Evolutionary conservation across 30 jellyfish, hydroid and myxozoan genomes (phyloP).

Genomic region (Phacellophora camtschatica): DNA sequence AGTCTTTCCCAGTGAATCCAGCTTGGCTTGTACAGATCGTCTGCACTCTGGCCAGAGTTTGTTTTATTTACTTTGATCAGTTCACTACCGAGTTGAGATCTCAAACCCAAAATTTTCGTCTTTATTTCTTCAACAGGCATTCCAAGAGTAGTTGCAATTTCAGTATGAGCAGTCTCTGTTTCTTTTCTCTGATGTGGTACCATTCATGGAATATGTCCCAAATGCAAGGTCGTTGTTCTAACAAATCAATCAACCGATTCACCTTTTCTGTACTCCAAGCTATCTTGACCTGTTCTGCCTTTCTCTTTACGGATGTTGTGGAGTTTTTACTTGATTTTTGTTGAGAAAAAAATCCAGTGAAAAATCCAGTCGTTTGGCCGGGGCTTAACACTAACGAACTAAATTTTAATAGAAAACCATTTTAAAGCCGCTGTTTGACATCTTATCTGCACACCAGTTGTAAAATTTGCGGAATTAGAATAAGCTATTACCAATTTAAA

Average conservation of each 20-base stretch:
- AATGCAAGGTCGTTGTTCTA: background rate
- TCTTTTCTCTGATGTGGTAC: constrained; percentile 2
- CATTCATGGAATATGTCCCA: constrained; percentile 28
- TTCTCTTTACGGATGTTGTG: too few relatives aligned
- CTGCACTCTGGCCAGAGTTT: constrained; percentile 33
- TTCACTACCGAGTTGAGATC: constrained; percentile 43
- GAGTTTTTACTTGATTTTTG: too few relatives aligned
- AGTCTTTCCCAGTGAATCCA: constrained; percentile 28
- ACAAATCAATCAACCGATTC: background rate
- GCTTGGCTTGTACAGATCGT: constrained; percentile 11
- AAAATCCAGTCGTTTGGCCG: too few relatives aligned
- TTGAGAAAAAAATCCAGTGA: too few relatives aligned
- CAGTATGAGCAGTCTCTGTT: background rate
- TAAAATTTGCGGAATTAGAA: too few relatives aligned
- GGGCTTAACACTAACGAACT: too few relatives aligned
- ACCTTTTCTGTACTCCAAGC: constrained; percentile 19
- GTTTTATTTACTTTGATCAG: background rate
- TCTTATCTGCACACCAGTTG: too few relatives aligned
- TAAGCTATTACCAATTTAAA: too few relatives aligned
- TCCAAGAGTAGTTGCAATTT: background rate
- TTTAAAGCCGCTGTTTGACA: too few relatives aligned
- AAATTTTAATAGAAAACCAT: too few relatives aligned
- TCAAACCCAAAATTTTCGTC: background rate
- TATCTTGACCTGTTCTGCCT: too few relatives aligned
- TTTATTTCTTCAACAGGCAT: background rate